Base-by-base conservation (phyloP, 2,888 invertebrate species). In the Drosophila rellima region DNA sequence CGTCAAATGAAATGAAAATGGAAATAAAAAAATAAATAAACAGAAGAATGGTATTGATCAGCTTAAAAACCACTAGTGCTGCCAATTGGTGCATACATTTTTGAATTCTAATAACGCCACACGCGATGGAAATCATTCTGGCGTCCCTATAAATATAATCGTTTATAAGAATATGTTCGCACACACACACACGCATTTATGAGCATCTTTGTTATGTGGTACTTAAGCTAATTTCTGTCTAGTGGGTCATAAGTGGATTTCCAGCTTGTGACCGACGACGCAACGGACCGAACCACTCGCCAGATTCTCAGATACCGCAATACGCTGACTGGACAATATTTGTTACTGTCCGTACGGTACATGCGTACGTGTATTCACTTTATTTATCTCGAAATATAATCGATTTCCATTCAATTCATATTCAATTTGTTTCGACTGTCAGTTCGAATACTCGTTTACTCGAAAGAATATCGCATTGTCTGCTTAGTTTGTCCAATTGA, bases 1-100 rank as follows among this genome's bases (percentile, higher is more conserved):
- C 82, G 80, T 84, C 80, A 78, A 74, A 55, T 67, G 69, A 45
- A 42, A 48, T 57, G 52, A 61, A 61, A 54, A 74, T 71, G 59
- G 56, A 55, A 70, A 69, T 70, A 80, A 79, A 82, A 82, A 75
- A 75, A 72, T 75, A 57, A 44, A 63, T 52, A 60, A 44, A 44
- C 18, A 18, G n/a, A 29, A 18, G 17, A 37, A 17, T 10, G 3
- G 23, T 37, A 55, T 29, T 17, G 37, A 29, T 40, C 51, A 42
- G n/a, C 39, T 39, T 10, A 44, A 39, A 45, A 54, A 40, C 55
- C 56, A 63, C 63, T 56, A 63, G 63, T 63, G 62, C 55, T 62
- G 47, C 33, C 40, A 56, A 48, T 50, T 33, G 33, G 33, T 42
- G 17, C 40, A 51, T 59, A 65, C 31, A 60, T 47, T 51, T 44